These are phyloP conservation scores for Cryptus viduatorius DNA, from an alignment of 2,888 invertebrate genomes.

Conservation along the genomic window DNA sequence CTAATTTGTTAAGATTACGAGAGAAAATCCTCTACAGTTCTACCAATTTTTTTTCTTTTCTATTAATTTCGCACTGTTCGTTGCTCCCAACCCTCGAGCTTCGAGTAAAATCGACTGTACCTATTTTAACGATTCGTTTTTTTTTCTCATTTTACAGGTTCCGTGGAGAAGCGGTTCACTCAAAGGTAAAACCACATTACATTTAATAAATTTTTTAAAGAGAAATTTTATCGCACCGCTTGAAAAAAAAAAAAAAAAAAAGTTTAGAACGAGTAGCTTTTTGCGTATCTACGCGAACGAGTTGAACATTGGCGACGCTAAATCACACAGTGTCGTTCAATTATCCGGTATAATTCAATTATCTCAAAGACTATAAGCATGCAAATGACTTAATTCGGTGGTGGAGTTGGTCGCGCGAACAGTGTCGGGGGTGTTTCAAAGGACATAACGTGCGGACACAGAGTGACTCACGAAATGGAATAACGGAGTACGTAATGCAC, in stretches of 20 bases:
- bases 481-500: constrained; percentile 1
- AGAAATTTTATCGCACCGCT: background rate
- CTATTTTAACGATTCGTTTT: constrained; percentile 18
- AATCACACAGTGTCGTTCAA: constrained; percentile 6
- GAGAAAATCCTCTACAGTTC: constrained; percentile 70
- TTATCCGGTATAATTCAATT: constrained; percentile 47
- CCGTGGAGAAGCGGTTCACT: constrained; percentile 30
- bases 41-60: constrained; percentile 54
- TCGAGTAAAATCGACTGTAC: background rate
- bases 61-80: constrained; percentile 37
- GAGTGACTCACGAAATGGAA: constrained; percentile 16
- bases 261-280: background rate
- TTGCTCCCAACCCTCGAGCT: constrained; percentile 26
- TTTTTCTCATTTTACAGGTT: constrained; percentile 47
- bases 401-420: background rate
- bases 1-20: constrained; percentile 77
- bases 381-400: constrained; percentile 46
- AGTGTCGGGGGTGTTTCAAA: constrained; percentile 4
- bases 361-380: constrained; percentile 36
- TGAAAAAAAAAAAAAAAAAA: background rate
- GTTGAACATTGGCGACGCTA: background rate
- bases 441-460: background rate
- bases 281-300: background rate
- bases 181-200: constrained; percentile 27
- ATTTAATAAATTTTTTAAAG: no score